Percentiles rank a stretch among this genome's conserved stretches.
These are phyloP conservation scores for Aphaenogaster ashmeadi DNA, from an alignment of 1,140 invertebrate species.

Conservation along the genomic window DNA sequence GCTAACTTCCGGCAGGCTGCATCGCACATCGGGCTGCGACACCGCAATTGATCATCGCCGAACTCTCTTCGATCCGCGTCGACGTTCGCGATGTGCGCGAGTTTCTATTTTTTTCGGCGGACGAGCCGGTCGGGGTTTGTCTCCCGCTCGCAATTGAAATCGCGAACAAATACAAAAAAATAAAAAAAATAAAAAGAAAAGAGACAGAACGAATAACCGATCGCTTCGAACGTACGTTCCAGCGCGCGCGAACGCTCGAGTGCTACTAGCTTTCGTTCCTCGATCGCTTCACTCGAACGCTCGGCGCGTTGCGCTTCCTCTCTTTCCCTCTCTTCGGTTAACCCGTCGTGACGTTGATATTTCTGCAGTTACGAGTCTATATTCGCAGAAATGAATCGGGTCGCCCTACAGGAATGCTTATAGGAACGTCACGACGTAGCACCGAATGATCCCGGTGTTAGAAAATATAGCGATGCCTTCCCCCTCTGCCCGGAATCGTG, in stretches of 20 bases:
- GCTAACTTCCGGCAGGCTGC: conserved; percentile 45
- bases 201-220: not conserved
- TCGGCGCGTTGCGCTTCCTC: not conserved
- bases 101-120: not conserved
- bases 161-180: not conserved
- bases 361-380: not conserved
- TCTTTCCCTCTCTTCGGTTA: conserved; percentile 1
- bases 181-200: conserved; percentile 6
- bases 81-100: no score
- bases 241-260: conserved; percentile 17
- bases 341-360: not conserved
- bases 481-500: not conserved
- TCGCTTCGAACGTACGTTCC: not conserved
- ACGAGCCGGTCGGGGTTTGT: not conserved
- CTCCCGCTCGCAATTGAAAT: not conserved
- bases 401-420: no score
- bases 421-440: no score
- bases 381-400: not conserved
- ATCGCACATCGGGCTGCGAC: conserved; percentile 2
- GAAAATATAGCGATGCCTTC: not conserved
- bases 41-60: conserved; percentile 42
- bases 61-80: conserved; percentile 9
- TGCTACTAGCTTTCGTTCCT: conserved; percentile 64
- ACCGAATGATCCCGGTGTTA: not conserved
- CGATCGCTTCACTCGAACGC: conserved; percentile 59